These are phyloP conservation scores for Drosophila crucigera DNA, from an alignment of 2,888 invertebrate species.

Conservation along the genomic window DNA sequence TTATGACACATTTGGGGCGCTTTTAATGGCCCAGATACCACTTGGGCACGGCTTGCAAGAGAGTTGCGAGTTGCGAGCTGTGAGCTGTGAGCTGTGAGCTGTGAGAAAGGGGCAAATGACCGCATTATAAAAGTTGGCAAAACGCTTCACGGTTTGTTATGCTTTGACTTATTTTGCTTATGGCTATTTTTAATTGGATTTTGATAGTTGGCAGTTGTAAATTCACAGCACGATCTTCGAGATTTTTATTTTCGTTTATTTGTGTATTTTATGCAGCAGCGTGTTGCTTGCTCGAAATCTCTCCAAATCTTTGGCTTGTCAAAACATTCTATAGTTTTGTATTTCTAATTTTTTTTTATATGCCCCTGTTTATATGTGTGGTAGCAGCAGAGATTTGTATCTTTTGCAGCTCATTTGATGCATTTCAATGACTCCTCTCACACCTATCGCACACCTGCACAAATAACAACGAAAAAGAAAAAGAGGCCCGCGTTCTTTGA, in stretches of 20 bases:
- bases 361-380: conserved; percentile 61
- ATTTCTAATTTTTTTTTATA: neutral
- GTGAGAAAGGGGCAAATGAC: conserved; percentile 23
- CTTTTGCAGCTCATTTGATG: conserved; percentile 65
- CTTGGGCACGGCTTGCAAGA: conserved; percentile 7
- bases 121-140: conserved; percentile 42
- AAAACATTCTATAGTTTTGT: conserved; percentile 18
- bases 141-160: conserved; percentile 8
- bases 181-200: conserved; percentile 56
- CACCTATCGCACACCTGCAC: conserved; percentile 42
- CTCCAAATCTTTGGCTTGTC: conserved; percentile 25
- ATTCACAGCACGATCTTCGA: conserved; percentile 56
- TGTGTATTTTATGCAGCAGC: conserved; percentile 6
- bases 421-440: conserved; percentile 71
- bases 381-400: conserved; percentile 70
- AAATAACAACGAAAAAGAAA: neutral
- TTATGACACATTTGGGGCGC: conserved; percentile 73
- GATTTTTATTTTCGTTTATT: neutral
- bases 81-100: too few species aligned
- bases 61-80: neutral
- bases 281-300: conserved; percentile 5
- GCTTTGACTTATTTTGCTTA: conserved; percentile 5
- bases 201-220: conserved; percentile 51
- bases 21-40: conserved; percentile 17
- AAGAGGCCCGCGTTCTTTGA: conserved; percentile 25